These are phyloP conservation scores for Geotrupes spiniger DNA, from an alignment of 2,888 invertebrate species.

Conservation along the genomic window DNA sequence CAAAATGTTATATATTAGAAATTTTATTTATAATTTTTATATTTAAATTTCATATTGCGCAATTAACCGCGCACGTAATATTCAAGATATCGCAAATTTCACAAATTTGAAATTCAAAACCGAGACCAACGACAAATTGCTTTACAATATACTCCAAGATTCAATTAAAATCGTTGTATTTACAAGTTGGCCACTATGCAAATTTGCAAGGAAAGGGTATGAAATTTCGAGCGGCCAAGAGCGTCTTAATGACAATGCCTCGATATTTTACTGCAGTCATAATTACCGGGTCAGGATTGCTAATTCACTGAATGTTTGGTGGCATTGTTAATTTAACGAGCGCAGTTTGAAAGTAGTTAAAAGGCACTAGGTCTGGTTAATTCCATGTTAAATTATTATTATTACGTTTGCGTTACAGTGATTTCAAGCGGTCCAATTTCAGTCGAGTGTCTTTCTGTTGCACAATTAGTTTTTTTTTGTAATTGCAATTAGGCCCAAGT, in stretches of 20 bases:
- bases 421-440: conserved; percentile 9
- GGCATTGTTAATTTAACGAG: conserved; percentile 31
- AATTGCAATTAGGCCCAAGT: too few species aligned
- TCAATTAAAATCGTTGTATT: conserved; percentile 29
- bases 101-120: conserved; percentile 2
- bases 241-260: conserved; percentile 15
- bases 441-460: too few species aligned
- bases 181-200: conserved; percentile 27
- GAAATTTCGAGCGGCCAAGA: conserved; percentile 1
- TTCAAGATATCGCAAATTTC: background rate
- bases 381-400: conserved; percentile 18
- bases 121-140: conserved; percentile 11
- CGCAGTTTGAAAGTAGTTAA: conserved; percentile 31
- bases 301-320: conserved; percentile 30
- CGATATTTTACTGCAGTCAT: conserved; percentile 26
- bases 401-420: conserved; percentile 16
- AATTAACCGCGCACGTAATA: too few species aligned
- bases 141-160: conserved; percentile 17
- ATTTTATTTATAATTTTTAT: too few species aligned
- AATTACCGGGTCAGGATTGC: conserved; percentile 28
- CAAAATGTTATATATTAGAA: too few species aligned
- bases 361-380: conserved; percentile 19
- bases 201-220: conserved; percentile 19
- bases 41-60: too few species aligned
- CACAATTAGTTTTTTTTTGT: too few species aligned